Percentiles rank a stretch among this genome's conserved stretches.
Conservation (phyloP, 1,140 invertebrate genomes). For the Pseudomyrmex sp. region DNA sequence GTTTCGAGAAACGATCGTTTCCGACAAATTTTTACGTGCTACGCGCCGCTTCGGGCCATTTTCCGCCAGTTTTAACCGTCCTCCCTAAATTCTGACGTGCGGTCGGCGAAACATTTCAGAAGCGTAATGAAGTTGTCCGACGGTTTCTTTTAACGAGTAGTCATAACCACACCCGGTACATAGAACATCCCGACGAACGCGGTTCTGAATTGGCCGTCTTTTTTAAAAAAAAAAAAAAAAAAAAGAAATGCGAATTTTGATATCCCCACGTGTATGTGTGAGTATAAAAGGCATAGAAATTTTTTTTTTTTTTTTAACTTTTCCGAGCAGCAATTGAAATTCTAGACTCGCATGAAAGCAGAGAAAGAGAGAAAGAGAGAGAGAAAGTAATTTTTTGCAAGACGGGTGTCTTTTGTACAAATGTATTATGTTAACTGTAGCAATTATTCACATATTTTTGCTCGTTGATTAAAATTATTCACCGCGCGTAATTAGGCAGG, state of each 20-base stretch:
- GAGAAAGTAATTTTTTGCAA: neutral
- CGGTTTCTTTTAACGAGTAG: conserved; percentile 29
- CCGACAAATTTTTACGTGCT: neutral
- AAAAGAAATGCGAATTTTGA: neutral
- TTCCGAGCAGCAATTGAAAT: conserved; percentile 1
- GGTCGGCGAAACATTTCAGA: neutral
- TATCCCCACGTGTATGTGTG: neutral
- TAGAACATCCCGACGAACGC: neutral
- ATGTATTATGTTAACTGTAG: neutral
- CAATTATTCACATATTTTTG: conserved; percentile 47
- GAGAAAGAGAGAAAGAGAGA: neutral
- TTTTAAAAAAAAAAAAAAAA: too few relatives aligned
- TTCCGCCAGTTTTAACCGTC: conserved; percentile 12
- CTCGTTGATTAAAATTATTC: neutral
- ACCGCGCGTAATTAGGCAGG: conserved; percentile 22
- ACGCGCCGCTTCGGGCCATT: neutral
- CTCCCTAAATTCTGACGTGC: neutral
- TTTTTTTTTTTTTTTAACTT: neutral
- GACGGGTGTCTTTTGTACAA: neutral
- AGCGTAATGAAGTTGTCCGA: conserved; percentile 24
- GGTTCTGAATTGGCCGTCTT: neutral
- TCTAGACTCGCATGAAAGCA: neutral
- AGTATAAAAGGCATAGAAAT: neutral
- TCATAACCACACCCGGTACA: conserved; percentile 3
- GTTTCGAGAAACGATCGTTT: too few relatives aligned